A percentile compares a stretch with the other conserved stretches of the same genome.
Conservation (phyloP, 2,113 vertebrate genomes). For the Melozone crissalis region DNA sequence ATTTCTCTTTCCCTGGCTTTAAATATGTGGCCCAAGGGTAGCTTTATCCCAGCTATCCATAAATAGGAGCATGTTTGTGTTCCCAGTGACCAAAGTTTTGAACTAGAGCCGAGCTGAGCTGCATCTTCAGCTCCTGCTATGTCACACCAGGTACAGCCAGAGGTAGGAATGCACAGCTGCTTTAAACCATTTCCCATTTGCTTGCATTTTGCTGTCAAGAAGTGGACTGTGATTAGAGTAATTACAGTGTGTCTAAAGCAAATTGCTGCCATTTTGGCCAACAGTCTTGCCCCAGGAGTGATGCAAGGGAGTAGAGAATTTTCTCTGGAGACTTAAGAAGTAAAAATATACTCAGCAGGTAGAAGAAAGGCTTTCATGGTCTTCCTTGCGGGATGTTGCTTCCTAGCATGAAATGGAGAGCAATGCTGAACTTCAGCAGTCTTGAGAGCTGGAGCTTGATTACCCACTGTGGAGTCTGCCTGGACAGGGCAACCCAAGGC, state of each 20-base stretch:
- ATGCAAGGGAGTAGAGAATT: background rate
- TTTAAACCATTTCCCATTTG: background rate
- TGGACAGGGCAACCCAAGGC: accelerated
- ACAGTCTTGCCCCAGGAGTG: background rate
- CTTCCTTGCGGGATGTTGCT: background rate
- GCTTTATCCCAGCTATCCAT: background rate
- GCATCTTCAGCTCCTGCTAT: background rate
- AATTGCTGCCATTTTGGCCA: background rate
- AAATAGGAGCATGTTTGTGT: background rate
- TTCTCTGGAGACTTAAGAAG: background rate
- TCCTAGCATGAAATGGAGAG: background rate
- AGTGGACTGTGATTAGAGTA: background rate
- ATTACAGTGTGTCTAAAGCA: background rate
- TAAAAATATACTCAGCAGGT: background rate
- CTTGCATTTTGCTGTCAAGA: background rate
- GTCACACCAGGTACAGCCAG: background rate
- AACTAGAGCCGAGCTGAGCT: background rate
- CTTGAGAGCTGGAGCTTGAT: background rate
- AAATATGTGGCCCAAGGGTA: conserved; percentile 9
- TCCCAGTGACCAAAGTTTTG: background rate
- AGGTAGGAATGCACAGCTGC: background rate
- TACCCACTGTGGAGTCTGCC: background rate
- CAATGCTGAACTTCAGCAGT: background rate
- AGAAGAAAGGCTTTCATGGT: background rate
- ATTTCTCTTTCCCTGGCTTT: conserved; percentile 11